Percentiles rank a stretch among this genome's conserved stretches.
phyloP scores from a whole-genome alignment of 2,888 invertebrate species.

The Temnothorax rugatulus region DNA sequence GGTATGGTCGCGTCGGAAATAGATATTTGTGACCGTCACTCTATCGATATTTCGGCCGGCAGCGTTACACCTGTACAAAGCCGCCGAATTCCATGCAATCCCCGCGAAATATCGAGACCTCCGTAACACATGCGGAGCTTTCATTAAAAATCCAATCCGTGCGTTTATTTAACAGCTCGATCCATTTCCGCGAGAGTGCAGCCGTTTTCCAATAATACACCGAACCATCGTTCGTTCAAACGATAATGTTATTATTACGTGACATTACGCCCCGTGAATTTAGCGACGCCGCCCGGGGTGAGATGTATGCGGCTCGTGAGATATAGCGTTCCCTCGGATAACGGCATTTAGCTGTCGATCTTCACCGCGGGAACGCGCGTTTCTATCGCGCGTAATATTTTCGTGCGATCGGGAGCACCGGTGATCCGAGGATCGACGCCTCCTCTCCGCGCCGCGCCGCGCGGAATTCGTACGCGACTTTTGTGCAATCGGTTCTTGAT shows the following conservation, averaged over 20 bases:
- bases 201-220: conserved; percentile 15
- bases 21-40: conserved; percentile 6
- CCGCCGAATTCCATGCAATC: not conserved
- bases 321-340: conserved; percentile 2
- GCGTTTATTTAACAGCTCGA: conserved; percentile 26
- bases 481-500: conserved; percentile 56
- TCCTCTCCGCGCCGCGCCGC: not conserved
- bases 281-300: not conserved
- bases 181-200: not conserved
- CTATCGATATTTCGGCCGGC: conserved; percentile 22
- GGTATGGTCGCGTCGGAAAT: conserved; percentile 2
- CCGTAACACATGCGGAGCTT: conserved; percentile 6
- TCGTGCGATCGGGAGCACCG: conserved; percentile 17
- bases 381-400: conserved; percentile 43
- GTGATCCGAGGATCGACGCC: conserved; percentile 4
- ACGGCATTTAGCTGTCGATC: conserved; percentile 35
- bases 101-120: not conserved
- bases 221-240: not conserved
- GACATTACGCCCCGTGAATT: not conserved
- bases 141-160: conserved; percentile 46
- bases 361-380: not conserved
- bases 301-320: not conserved
- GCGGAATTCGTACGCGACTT: conserved; percentile 31
- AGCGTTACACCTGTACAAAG: not conserved
- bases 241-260: conserved; percentile 33